Evolutionary conservation across 1,140 invertebrate genomes (phyloP).

Genomic region (Psilanteris sp.): DNA sequence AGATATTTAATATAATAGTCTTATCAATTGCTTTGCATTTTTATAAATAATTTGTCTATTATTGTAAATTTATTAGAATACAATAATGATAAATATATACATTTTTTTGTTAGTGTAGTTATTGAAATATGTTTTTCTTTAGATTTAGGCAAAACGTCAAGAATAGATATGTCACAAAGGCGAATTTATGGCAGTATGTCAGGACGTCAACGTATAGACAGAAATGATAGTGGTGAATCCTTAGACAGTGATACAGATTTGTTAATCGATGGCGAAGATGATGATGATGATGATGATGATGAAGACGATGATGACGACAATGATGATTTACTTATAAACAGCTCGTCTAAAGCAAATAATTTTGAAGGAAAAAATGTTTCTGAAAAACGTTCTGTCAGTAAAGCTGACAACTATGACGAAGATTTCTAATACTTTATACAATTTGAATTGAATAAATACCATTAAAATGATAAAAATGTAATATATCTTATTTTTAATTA

Average conservation of each 20-base stretch:
- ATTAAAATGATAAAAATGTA: too few species aligned
- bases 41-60: too few species aligned
- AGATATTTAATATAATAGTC: too few species aligned
- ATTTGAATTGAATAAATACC: too few species aligned
- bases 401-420: conserved; percentile 75
- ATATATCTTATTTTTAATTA: too few species aligned
- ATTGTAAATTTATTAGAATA: too few species aligned
- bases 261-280: conserved; percentile 78
- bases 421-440: conserved; percentile 78
- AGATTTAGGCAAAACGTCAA: conserved; percentile 69
- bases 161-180: conserved; percentile 71
- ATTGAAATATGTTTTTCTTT: not conserved
- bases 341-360: conserved; percentile 44
- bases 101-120: too few species aligned
- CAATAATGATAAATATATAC: too few species aligned
- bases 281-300: conserved; percentile 77
- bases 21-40: too few species aligned
- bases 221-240: conserved; percentile 73
- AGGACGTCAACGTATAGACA: conserved; percentile 75
- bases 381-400: conserved; percentile 73
- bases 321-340: conserved; percentile 70
- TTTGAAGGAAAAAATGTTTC: conserved; percentile 70
- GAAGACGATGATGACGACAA: conserved; percentile 71
- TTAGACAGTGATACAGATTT: conserved; percentile 80
- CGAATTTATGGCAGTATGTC: conserved; percentile 81